Conservation (phyloP, 2,113 vertebrate species). For the Onychostruthus taczanowskii region DNA sequence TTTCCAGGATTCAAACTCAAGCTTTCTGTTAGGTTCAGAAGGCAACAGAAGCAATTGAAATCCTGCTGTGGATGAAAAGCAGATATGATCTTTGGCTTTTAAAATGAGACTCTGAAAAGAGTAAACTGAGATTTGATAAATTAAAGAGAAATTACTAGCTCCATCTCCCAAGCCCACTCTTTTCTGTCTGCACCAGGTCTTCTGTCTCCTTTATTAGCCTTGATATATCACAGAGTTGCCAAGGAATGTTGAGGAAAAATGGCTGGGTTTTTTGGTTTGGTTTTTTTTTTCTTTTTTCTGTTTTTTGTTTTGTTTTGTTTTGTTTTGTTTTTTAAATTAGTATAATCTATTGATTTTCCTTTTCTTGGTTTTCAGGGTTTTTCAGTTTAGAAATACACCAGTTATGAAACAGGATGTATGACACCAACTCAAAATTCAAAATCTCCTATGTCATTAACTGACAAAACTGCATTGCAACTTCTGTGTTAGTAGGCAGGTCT, state of each 20-base stretch:
- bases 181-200: background rate
- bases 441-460: background rate
- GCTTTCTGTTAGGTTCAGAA: background rate
- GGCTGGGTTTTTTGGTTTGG: fast-evolving
- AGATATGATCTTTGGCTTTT: background rate
- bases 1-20: background rate
- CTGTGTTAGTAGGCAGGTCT: background rate
- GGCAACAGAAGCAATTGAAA: background rate
- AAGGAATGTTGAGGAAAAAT: background rate
- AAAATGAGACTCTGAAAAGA: background rate
- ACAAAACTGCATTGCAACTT: background rate
- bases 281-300: no score
- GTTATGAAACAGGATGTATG: background rate
- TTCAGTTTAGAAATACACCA: background rate
- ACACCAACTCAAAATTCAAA: background rate
- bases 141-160: background rate
- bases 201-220: background rate
- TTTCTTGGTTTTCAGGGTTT: background rate
- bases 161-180: background rate
- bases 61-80: background rate
- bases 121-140: background rate
- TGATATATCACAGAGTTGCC: background rate
- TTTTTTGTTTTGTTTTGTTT: no score
- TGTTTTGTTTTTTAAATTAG: background rate
- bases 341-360: background rate